Base-by-base conservation (phyloP, 1,140 invertebrate species). In the Listronotus oregonensis region DNA sequence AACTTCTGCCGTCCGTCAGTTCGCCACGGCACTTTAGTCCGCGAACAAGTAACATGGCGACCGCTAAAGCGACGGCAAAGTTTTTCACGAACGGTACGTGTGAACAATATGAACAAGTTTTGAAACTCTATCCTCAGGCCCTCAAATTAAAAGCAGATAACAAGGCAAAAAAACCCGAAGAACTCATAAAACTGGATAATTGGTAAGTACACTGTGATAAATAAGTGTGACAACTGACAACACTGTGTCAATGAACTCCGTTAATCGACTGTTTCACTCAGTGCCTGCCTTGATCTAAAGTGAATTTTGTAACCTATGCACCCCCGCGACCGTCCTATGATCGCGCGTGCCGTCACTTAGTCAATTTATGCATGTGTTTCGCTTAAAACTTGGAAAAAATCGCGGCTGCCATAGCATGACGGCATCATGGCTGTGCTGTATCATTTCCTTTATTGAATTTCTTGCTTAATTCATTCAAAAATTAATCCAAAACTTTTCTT, bases 151-250 rank as follows among this genome's bases (percentile, higher is more conserved):
- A 95, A 82, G 92, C 93, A 54, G 90, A 93, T 81, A 86, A 85
- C 77, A 92, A 91, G 79, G 89, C 85, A 74, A 95, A 95, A 85
- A 95, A 93, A 82, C 92, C 93, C 49, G 93, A 95, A 80, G 93
- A 96, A 82, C 86, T 95, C 70, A 90, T 95, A 80, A 94, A 94
- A 82, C 83, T 95, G 80, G 94, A 96, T 82, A 91, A 93, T 79
- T 96, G 94, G 93, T 94, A 84, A 92, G 90, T 90, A 70, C n/a
- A n/a, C 50, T 49, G 40, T 49, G 32, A 43, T 61, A 50, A 57
- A 62, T 50, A 54, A 61, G 31, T 68, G 61, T 63, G 58, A 61
- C 57, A 60, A 61, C 44, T 63, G 58, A 61, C 57, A 60, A 61
- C 44, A 60, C 56, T 72, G 69, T 80, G 81, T 82, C 80, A 82